Evolutionary conservation across 2,888 invertebrate genomes (phyloP), one percentile per base, ranked within the genome.

Genomic region (Minunthozetes semirufus): DNA sequence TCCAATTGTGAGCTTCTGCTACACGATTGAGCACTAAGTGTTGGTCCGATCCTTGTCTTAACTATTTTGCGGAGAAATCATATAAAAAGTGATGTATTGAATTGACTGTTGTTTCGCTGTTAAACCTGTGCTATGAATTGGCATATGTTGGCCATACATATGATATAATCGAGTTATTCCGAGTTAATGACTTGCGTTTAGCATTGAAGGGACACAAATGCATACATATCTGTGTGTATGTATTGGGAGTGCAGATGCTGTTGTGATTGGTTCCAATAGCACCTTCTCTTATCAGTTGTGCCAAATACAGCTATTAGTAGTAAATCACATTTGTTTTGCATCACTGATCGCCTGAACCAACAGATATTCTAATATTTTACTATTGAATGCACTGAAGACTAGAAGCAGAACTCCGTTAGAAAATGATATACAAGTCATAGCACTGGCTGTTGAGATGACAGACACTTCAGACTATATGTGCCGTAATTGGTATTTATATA

Each of bases 251-350:
- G 13, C 1, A 25, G 56, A 56, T 56, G 56, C 56, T 25, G 19
- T 50, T 50, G 50, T 19, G 50, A 50, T 50, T 22, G 25, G 27
- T 33, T 33, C 63, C 63, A 63, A 63, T 63, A 27, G 63, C 33
- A 63, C 63, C 63, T 29, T 63, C 63, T 33, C 63, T 63, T 63
- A 63, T 63, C 63, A 63, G 33, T 27, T 27, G 17, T 27, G 63
- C 63, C 63, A 63, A 63, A 63, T 33, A 63, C 63, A n/a, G 33
- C 17, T 19, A 63, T 33, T 63, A 17, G 63, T 63, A 33, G 63
- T 63, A 63, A 63, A 63, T 63, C 63, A 63, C 63, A 63, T 63
- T 63, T 63, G 63, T 63, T 63, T 63, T 27, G 63, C 63, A 63
- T 27, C 63, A 63, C 63, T 63, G 25, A 13, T 63, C 63, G 63